These are phyloP conservation scores for Acanthoscelides obtectus DNA, from an alignment of 2,888 invertebrate species.

Conservation along the genomic window DNA sequence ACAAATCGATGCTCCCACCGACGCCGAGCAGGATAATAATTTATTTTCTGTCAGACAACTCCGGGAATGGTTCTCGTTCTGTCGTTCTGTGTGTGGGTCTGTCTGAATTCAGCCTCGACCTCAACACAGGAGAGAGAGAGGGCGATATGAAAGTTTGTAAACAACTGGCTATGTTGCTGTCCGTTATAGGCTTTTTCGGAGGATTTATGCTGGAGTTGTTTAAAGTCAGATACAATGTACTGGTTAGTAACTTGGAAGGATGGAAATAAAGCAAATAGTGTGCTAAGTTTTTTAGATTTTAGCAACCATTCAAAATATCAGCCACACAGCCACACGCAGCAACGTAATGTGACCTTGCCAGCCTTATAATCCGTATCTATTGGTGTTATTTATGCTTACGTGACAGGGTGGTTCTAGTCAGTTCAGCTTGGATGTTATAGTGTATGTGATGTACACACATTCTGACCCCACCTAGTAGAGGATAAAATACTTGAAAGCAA, in stretches of 20 bases:
- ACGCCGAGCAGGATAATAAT: not conserved
- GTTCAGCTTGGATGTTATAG: no score
- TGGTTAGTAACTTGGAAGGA: no score
- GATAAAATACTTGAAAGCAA: not conserved
- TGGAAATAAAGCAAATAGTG: no score
- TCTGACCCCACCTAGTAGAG: no score
- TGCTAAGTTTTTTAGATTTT: no score
- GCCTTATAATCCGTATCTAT: no score
- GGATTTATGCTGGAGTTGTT: not conserved
- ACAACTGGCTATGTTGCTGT: not conserved
- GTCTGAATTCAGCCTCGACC: not conserved
- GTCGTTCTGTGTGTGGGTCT: not conserved
- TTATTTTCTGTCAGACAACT: not conserved
- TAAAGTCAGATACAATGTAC: not conserved
- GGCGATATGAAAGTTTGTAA: not conserved
- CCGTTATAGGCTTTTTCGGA: not conserved
- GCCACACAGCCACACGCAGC: no score
- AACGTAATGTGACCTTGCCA: no score
- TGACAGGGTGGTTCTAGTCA: no score
- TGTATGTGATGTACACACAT: no score
- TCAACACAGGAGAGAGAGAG: not conserved
- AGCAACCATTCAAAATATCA: no score
- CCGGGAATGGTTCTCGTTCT: not conserved
- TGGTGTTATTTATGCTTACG: no score
- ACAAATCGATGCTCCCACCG: not conserved